Conservation (phyloP, 2,113 vertebrate species). For the Hyperoodon ampullatus region DNA sequence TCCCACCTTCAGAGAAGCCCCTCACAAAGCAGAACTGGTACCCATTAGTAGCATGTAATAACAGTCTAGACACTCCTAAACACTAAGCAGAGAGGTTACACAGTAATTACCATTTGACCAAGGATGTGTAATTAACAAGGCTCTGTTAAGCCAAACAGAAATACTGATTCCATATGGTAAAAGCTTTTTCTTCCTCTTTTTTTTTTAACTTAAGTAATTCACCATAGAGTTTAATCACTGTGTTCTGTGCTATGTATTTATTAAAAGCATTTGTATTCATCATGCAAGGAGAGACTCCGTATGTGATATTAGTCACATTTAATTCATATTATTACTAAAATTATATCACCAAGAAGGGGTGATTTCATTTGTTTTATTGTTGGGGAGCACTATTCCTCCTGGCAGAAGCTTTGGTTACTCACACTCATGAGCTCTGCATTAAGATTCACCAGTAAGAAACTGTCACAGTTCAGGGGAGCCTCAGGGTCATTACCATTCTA, state of each 20-base stretch:
- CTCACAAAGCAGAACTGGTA: not conserved
- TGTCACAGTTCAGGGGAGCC: not conserved
- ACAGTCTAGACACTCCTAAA: slow-evolving; percentile 53
- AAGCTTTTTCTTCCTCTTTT: slow-evolving; percentile 36
- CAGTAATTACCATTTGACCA: slow-evolving; percentile 57
- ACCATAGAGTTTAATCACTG: slow-evolving; percentile 58
- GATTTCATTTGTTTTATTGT: slow-evolving; percentile 42
- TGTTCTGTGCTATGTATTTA: slow-evolving; percentile 52
- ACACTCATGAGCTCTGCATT: not conserved
- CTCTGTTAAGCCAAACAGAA: slow-evolving; percentile 80
- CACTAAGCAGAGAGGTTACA: slow-evolving; percentile 40
- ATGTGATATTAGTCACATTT: slow-evolving; percentile 61
- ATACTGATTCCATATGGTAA: slow-evolving; percentile 76
- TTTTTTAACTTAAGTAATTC: slow-evolving; percentile 56
- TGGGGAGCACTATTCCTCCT: slow-evolving; percentile 24
- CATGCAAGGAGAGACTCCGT: slow-evolving; percentile 26
- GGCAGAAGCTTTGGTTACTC: slow-evolving; percentile 46
- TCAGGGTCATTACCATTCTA: not conserved
- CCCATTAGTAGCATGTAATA: slow-evolving; percentile 31
- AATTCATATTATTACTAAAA: slow-evolving; percentile 59
- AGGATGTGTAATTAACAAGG: slow-evolving; percentile 76
- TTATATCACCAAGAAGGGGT: slow-evolving; percentile 57
- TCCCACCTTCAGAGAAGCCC: not conserved
- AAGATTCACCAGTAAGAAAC: slow-evolving; percentile 46
- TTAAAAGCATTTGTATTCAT: slow-evolving; percentile 59